phyloP scores from a whole-genome alignment of 2,797 vertebrate genomes.

The Sebastes goodei region DNA sequence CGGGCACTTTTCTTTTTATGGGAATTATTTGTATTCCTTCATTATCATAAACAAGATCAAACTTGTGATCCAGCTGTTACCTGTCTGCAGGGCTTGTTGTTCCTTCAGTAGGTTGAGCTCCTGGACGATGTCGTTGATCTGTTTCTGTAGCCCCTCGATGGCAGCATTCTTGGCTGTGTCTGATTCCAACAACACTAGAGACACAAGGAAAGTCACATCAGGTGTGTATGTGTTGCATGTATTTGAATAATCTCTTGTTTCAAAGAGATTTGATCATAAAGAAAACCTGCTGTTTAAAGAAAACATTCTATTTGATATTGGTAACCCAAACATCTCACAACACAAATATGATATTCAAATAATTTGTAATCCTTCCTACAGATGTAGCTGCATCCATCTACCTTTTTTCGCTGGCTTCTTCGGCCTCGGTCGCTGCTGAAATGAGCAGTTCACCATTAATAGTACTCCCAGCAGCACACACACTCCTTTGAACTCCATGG shows the following conservation, averaged over 20 bases:
- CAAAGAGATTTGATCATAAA: not conserved
- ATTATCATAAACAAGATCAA: not conserved
- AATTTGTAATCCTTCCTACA: not conserved
- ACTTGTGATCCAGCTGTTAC: slow-evolving; percentile 64
- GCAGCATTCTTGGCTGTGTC: slow-evolving; percentile 76
- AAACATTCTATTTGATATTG: not conserved
- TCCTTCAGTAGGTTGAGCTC: slow-evolving; percentile 92
- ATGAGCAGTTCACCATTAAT: slow-evolving; percentile 77
- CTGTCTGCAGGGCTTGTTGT: slow-evolving; percentile 91
- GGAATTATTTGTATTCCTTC: not conserved
- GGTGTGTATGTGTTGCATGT: not conserved
- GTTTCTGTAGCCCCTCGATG: slow-evolving; percentile 86
- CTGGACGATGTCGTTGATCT: slow-evolving; percentile 86
- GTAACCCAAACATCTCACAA: not conserved
- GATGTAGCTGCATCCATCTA: slow-evolving; percentile 55
- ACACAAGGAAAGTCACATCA: not conserved
- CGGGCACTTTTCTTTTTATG: not conserved
- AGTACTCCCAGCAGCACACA: slow-evolving; percentile 84
- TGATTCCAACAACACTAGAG: slow-evolving; percentile 23
- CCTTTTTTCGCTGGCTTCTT: slow-evolving; percentile 84
- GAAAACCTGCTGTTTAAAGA: not conserved
- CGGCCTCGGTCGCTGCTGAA: slow-evolving; percentile 71
- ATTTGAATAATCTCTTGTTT: not conserved
- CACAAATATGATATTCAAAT: not conserved
- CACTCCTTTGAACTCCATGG: slow-evolving; percentile 83